Base-by-base conservation (phyloP, 2,797 vertebrate genomes). In the Labroides dimidiatus region DNA sequence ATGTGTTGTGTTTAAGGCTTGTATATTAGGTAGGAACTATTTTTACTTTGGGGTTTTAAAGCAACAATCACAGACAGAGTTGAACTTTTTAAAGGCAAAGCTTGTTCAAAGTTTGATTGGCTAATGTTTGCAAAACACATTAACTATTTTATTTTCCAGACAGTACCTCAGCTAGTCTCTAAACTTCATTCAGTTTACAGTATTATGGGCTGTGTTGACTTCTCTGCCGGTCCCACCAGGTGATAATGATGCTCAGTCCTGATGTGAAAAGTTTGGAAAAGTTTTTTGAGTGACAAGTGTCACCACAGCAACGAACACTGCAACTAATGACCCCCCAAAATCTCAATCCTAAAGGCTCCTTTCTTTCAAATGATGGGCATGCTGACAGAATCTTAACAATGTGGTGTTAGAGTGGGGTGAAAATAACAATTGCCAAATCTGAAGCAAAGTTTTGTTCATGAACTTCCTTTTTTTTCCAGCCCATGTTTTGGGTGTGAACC, bases 31-130 rank as follows among this genome's bases (percentile, higher is more conserved):
- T 56, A 14, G 23, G 4, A 2, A 16, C 12, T 43, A 42, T 19
- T 44, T 6, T 72, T 56, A 14, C 47, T 6, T 36, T 23, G 16
- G 16, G 12, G 53, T 66, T 65, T 63, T 54, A 16, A 44, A 60
- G 7, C 9, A 43, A 43, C 39, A 44, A 4, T 41, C 10, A 60
- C n/a, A 14, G 43, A 48, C 21, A 20, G 5, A 49, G 15, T 20
- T 47, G 42, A 64, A 53, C 30, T 27, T 27, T 37, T 60, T 19
- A 16, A 14, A 58, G 23, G 15, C 12, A 16, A 41, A 27, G 45
- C 21, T 16, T 44, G 37, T 62, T 24, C 17, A 24, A 43, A 51
- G 20, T 45, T 33, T 36, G 10, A 11, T 2, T 20, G 42, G 30
- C 49, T 30, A 20, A 11, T 50, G 19, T 23, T 27, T 44, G 6